Evolutionary conservation across 2,113 vertebrate genomes (phyloP).

Genomic region (Oryzias woworae): DNA sequence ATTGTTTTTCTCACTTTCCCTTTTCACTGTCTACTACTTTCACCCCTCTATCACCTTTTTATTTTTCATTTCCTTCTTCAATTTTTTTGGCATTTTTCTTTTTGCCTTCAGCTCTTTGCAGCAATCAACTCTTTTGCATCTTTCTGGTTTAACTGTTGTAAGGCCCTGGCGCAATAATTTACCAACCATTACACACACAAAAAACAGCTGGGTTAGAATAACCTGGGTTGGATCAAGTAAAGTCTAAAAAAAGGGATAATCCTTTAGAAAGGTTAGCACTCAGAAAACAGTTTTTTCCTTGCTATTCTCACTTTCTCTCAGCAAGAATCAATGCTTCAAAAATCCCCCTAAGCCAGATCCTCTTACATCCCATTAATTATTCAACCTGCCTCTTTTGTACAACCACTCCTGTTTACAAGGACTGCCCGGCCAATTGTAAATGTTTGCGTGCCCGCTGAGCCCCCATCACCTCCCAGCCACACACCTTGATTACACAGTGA

Average conservation of each 20-base stretch:
- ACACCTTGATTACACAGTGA: constrained; percentile 67
- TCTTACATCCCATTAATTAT: constrained; percentile 86
- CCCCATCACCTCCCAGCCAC: constrained; percentile 61
- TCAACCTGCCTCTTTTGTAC: constrained; percentile 82
- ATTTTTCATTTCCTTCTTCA: constrained; percentile 10
- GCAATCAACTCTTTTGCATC: constrained; percentile 60
- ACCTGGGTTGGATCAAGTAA: neutral
- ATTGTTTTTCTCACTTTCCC: constrained; percentile 33
- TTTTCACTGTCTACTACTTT: constrained; percentile 16
- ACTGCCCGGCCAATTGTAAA: constrained; percentile 82
- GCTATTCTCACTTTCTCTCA: constrained; percentile 42
- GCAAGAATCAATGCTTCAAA: constrained; percentile 78
- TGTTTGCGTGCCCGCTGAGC: constrained; percentile 77
- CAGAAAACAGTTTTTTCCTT: constrained; percentile 50
- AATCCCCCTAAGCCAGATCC: constrained; percentile 77
- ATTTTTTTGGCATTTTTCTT: constrained; percentile 1
- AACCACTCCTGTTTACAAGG: constrained; percentile 88
- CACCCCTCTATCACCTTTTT: neutral
- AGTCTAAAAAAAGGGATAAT: constrained; percentile 30
- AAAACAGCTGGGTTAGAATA: constrained; percentile 16
- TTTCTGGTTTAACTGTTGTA: constrained; percentile 39
- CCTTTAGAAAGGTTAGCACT: constrained; percentile 47
- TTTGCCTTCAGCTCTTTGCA: constrained; percentile 16
- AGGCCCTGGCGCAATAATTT: constrained; percentile 32
- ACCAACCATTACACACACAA: constrained; percentile 1